Base-by-base conservation (phyloP, 2,797 vertebrate genomes). In the Buceros bicornis region DNA sequence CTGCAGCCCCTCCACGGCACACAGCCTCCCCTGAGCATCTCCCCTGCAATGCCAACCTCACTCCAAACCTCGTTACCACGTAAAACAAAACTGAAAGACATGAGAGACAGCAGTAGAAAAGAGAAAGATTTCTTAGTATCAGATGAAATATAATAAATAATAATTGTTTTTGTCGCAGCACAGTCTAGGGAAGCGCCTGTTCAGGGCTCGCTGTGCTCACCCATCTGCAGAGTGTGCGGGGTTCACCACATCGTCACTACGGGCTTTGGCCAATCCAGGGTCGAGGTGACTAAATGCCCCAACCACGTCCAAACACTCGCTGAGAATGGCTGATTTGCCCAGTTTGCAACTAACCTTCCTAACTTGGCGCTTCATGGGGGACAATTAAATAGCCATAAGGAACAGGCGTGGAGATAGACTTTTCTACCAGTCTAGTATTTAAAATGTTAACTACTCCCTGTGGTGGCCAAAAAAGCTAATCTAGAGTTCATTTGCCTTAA, bases 111-210 rank as follows among this genome's bases (percentile, higher is more conserved):
- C 19, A 53, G 20, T 8, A 57, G 35, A 51, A 71, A 78, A 67
- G 13, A 71, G 57, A 77, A 65, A 18, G 2, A 12, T 57, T 53
- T n/a, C 11, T 66, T 13, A n/a, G 43, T 61, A 76, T 73, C 69
- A 43, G 22, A 28, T 20, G 10, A 51, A 89, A 73, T n/a, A 43
- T 2, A 37, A 43, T 2, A 37, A 43, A 45, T 10, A 65, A 80
- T 76, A 45, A 4, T 1, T 2, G 0, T 35, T 86, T 73, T 80
- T 9, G 4, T 26, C 11, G 2, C 42, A 1, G 4, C 5, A 10
- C 16, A 26, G 35, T 12, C 13, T 26, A 40, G 35, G 22, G 43
- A 69, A 86, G 47, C 60, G 28, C 42, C 24, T 56, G 26, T 24
- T 82, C 50, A 40, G 37, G 29, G 31, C 29, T 89, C 22, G 10